Conservation (phyloP, 2,888 invertebrate species). For the Bembecia ichneumoniformis region DNA sequence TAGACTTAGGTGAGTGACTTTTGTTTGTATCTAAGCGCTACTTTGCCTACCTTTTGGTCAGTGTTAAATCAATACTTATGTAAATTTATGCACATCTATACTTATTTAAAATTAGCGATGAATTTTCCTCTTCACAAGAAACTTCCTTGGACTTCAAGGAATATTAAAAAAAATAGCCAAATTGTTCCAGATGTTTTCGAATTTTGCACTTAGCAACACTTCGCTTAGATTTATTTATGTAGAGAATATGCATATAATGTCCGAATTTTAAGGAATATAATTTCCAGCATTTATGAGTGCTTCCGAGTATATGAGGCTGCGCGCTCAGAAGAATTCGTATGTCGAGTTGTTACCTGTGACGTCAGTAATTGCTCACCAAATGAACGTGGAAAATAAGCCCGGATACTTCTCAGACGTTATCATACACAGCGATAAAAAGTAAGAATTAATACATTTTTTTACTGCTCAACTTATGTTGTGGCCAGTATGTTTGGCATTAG, state of each 20-base stretch:
- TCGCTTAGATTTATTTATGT: too few relatives aligned
- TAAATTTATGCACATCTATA: too few relatives aligned
- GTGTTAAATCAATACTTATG: too few relatives aligned
- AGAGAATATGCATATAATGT: not conserved
- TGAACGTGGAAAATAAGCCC: constrained; percentile 62
- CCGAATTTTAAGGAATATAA: not conserved
- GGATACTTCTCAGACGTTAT: constrained; percentile 76
- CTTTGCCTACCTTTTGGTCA: too few relatives aligned
- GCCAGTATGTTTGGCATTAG: too few relatives aligned
- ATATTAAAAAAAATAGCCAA: too few relatives aligned
- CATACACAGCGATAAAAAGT: constrained; percentile 72
- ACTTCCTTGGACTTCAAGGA: too few relatives aligned
- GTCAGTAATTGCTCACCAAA: constrained; percentile 71
- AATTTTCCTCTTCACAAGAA: too few relatives aligned
- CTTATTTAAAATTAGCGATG: too few relatives aligned
- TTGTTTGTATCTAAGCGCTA: not conserved
- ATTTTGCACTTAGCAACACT: too few relatives aligned
- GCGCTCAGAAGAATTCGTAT: constrained; percentile 38
- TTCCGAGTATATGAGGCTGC: constrained; percentile 64
- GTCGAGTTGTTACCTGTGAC: constrained; percentile 71
- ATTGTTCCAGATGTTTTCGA: too few relatives aligned
- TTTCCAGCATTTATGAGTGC: constrained; percentile 73
- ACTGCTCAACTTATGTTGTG: not conserved
- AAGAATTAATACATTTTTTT: constrained; percentile 17
- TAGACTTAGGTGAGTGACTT: constrained; percentile 68